These are phyloP conservation scores for Sebastes iracundus DNA, from an alignment of 2,797 vertebrate genomes.

Conservation along the genomic window DNA sequence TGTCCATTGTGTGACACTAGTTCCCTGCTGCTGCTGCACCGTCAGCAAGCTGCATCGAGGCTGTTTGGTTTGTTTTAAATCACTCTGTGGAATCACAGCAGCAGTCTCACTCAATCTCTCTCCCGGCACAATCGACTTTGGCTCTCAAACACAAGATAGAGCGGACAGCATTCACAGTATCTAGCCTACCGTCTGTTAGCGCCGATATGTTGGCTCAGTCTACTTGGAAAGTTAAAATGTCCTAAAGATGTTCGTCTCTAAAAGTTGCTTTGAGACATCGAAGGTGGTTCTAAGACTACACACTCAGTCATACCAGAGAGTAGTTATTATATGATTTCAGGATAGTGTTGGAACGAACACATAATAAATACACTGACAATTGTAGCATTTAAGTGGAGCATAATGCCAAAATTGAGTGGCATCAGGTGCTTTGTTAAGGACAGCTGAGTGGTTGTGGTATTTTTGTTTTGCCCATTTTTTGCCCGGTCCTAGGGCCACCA, in stretches of 20 bases:
- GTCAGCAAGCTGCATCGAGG: constrained; percentile 57
- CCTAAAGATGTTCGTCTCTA: background rate
- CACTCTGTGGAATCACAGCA: constrained; percentile 35
- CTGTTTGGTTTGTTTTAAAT: constrained; percentile 52
- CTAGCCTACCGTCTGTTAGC: background rate
- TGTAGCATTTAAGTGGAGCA: background rate
- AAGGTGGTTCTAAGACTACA: background rate
- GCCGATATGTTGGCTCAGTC: background rate
- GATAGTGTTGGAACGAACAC: background rate
- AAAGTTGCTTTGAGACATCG: background rate
- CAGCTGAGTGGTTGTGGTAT: background rate
- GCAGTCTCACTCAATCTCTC: constrained; percentile 2
- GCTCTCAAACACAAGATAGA: background rate
- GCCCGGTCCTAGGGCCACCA: too few relatives aligned
- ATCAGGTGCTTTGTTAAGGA: background rate
- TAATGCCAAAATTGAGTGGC: background rate
- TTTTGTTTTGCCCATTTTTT: background rate
- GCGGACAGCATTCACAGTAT: background rate
- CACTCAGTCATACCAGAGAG: background rate
- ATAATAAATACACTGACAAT: background rate
- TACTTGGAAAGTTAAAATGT: background rate
- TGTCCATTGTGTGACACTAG: constrained; percentile 34
- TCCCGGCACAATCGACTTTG: background rate
- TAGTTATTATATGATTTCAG: background rate
- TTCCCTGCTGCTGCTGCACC: constrained; percentile 51